Base-by-base conservation (phyloP, 2,797 vertebrate species). In the Clarias fuscus region DNA sequence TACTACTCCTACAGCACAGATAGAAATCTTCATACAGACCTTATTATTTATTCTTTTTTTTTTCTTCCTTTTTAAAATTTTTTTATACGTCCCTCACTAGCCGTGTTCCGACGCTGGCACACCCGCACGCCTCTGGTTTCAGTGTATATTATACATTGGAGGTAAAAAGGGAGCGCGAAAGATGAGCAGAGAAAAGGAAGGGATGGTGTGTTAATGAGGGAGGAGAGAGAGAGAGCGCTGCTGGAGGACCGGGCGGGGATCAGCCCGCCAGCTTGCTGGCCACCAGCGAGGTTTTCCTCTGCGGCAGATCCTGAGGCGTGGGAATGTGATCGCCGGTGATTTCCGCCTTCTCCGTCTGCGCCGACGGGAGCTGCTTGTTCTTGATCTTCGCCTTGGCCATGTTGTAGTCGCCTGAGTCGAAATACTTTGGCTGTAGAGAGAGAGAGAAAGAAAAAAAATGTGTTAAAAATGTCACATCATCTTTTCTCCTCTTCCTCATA, bases 331-430 rank as follows among this genome's bases (percentile, higher is more conserved):
- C 98, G 84, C 98, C 98, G 82, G 98, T 99, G 91, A 98, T 97
- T 94, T 99, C 97, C 0, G 97, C 95, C 95, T 99, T 99, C 94
- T 99, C 98, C 0, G 97, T 95, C 53, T 97, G 95, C 62, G 97
- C 97, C 58, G 97, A 92, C 5, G 98, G 98, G 89, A 99, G 94
- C 92, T 97, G 97, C 90, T 99, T 99, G 92, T 99, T 99, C 95
- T 98, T 99, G 88, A 98, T 97, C 93, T 99, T 99, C 17, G 98
- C 98, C 94, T 99, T 99, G 81, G 98, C 98, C 98, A 99, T 99
- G 95, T 99, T 99, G 95, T 99, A 99, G 94, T 99, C 98, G 0
- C 98, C 98, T 76, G 98, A 99, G 95, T 99, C 98, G 91, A 99
- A 99, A 92, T 99, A 99, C 91, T 99, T 99, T 97, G 98, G 98